phyloP scores from a whole-genome alignment of 2,113 vertebrate genomes.

The Xyliphius kryptos region DNA sequence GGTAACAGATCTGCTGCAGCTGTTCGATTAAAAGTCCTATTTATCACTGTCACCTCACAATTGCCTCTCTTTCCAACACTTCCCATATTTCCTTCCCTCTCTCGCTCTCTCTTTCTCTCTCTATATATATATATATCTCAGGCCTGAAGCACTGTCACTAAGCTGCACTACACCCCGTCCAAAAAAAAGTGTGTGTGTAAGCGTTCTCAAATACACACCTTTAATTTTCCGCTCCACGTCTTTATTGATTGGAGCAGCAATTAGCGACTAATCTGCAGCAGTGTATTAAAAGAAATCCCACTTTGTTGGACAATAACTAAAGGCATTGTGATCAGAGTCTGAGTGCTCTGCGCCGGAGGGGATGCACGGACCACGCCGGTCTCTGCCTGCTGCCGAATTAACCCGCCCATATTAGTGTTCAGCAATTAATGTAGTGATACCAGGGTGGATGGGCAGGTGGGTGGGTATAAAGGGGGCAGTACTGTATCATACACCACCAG shows the following conservation, averaged over 20 bases:
- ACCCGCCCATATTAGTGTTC: conserved; percentile 55
- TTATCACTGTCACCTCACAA: conserved; percentile 75
- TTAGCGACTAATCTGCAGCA: conserved; percentile 72
- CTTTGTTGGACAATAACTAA: conserved; percentile 80
- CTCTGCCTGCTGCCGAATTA: conserved; percentile 55
- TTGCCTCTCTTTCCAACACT: conserved; percentile 41
- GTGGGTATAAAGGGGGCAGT: conserved; percentile 34
- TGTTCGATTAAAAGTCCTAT: conserved; percentile 77
- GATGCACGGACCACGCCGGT: conserved; percentile 47
- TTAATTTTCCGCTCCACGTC: conserved; percentile 72
- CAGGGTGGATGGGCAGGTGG: conserved; percentile 1
- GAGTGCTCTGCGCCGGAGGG: conserved; percentile 64
- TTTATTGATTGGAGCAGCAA: conserved; percentile 73
- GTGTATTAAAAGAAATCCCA: conserved; percentile 72
- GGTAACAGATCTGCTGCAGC: conserved; percentile 61
- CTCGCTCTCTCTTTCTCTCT: conserved; percentile 1
- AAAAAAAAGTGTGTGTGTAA: conserved; percentile 11
- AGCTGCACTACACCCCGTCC: conserved; percentile 56
- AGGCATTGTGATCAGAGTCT: conserved; percentile 67
- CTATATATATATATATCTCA: not conserved
- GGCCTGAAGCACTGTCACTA: conserved; percentile 61
- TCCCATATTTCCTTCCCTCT: conserved; percentile 37
- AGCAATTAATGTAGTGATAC: conserved; percentile 55
- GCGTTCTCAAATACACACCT: conserved; percentile 49
- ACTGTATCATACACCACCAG: conserved; percentile 25